phyloP scores from a whole-genome alignment of 2,113 vertebrate species.

The Platycercus adscitus region DNA sequence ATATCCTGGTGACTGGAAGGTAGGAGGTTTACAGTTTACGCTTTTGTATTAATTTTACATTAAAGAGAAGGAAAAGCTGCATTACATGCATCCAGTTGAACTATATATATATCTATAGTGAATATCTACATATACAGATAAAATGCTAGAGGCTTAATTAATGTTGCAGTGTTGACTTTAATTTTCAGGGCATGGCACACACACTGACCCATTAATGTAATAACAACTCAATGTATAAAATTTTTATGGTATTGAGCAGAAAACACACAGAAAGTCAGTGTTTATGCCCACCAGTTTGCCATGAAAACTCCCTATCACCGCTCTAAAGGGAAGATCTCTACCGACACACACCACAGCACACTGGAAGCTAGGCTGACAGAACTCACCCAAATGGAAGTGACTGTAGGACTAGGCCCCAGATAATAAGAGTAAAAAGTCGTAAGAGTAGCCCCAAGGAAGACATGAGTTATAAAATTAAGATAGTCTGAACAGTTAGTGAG shows the following conservation, averaged over 20 bases:
- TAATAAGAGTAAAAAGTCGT: not conserved
- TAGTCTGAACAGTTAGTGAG: not conserved
- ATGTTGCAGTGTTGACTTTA: not conserved
- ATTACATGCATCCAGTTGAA: not conserved
- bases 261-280: not conserved
- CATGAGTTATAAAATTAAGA: not conserved
- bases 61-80: not conserved
- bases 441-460: not conserved
- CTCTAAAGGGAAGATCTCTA: not conserved
- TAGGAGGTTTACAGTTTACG: not conserved
- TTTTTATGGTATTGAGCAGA: not conserved
- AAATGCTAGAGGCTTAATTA: not conserved
- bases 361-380: not conserved
- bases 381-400: not conserved
- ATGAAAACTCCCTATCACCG: not conserved
- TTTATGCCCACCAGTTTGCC: not conserved
- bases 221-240: not conserved
- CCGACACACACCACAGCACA: fast-evolving
- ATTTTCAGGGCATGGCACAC: not conserved
- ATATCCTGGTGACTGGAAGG: not conserved
- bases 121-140: not conserved
- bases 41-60: not conserved
- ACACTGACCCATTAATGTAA: not conserved
- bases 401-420: not conserved
- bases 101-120: not conserved